phyloP scores from a whole-genome alignment of 2,888 invertebrate genomes.

The Aelia acuminata region DNA sequence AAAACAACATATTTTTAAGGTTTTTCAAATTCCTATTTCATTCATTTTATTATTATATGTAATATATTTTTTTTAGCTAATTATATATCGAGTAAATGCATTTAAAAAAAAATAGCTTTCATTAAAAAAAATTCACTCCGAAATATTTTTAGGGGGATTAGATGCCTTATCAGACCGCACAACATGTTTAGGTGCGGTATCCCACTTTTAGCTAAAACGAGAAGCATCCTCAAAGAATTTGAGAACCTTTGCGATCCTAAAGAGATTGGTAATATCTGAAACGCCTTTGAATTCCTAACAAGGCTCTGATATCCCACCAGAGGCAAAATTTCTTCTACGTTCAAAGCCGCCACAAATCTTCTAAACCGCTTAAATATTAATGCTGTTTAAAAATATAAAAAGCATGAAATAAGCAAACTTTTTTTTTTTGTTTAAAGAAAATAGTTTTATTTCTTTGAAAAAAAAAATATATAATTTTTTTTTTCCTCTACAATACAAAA shows the following conservation, averaged over 20 bases:
- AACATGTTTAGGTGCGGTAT: not conserved
- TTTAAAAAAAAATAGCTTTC: not conserved
- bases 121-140: not conserved
- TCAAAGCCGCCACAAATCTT: not conserved
- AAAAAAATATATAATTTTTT: too few species aligned
- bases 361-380: not conserved
- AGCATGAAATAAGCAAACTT: too few species aligned
- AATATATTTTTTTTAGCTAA: too few species aligned
- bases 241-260: not conserved
- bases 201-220: not conserved
- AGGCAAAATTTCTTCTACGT: not conserved
- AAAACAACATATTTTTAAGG: too few species aligned
- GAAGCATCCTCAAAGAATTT: not conserved
- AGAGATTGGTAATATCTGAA: conserved; percentile 25
- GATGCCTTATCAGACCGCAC: not conserved
- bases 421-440: too few species aligned
- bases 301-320: not conserved
- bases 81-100: not conserved
- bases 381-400: too few species aligned
- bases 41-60: too few species aligned
- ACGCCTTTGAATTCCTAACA: not conserved
- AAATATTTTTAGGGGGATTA: not conserved
- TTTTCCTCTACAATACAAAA: too few species aligned
- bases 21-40: too few species aligned
- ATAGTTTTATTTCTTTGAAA: too few species aligned